Base-by-base conservation (phyloP, 2,888 invertebrate species). In the Nymphalis c-album region DNA sequence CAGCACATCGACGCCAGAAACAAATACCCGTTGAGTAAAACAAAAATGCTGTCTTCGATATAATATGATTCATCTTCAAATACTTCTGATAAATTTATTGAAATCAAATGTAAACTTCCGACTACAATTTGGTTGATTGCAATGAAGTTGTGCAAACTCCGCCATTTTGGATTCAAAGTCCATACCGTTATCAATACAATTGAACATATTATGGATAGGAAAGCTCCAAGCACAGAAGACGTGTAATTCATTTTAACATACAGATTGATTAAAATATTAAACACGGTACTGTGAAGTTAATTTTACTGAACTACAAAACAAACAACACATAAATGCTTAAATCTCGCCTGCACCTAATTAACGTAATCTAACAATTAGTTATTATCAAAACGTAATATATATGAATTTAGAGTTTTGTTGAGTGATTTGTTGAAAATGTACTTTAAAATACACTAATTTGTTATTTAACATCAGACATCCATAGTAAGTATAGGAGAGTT, bases 91-190 rank as follows among this genome's bases (percentile, higher is more conserved):
- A 40, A 40, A 40, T 35, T 50, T 7, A 18, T 22, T 48, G 68
- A 48, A 50, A 67, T 63, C 26, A 76, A 63, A 31, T 74, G 69
- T 13, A 74, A 50, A 13, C 66, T 74, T 10, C 73, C 74, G 35
- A 64, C 22, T 8, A 69, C 31, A 6, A 76, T 67, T 66, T 76
- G 75, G 47, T 73, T 63, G 20, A 73, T 58, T 60, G 73, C 70
- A 46, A 76, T 71, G 40, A 67, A 76, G 51, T 74, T 76, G 51
- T 74, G 74, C 0, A 74, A 63, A 0, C 68, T 69, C 0, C 73
- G 66, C 75, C 75, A 76, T 68, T 68, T 72, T 13, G 72, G 73
- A 17, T 74, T 60, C 1, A 73, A 18, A 22, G 45, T 73, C 74
- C 74, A 76, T 7, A 72, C 64, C 26, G 57, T n/a, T 13, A 74